Evolutionary conservation across 2,113 vertebrate genomes (phyloP).

Genomic region (Potamarius usumacintae): DNA sequence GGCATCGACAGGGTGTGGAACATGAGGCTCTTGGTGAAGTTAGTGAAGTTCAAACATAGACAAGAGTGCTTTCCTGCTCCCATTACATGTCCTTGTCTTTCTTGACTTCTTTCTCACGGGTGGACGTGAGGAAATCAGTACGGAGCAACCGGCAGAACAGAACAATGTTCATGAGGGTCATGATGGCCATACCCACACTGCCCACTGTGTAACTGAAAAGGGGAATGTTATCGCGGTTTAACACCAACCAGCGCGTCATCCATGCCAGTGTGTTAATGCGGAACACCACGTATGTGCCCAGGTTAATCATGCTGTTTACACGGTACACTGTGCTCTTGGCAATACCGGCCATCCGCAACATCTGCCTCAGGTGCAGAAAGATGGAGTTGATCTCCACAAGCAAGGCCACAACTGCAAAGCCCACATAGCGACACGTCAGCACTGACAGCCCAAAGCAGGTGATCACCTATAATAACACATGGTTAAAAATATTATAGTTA

Average conservation of each 20-base stretch:
- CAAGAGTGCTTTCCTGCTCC: background rate
- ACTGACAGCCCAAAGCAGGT: slow-evolving; percentile 82
- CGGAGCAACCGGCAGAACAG: slow-evolving; percentile 81
- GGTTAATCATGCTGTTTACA: slow-evolving; percentile 83
- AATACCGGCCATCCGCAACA: slow-evolving; percentile 81
- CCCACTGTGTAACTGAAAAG: slow-evolving; percentile 76
- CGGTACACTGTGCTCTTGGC: slow-evolving; percentile 72
- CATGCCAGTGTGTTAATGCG: slow-evolving; percentile 87
- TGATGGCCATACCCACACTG: slow-evolving; percentile 82
- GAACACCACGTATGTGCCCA: slow-evolving; percentile 87
- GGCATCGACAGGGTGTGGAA: background rate
- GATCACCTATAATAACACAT: slow-evolving; percentile 76
- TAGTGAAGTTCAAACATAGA: background rate
- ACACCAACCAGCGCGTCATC: slow-evolving; percentile 89
- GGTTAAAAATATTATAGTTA: background rate
- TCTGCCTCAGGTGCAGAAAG: slow-evolving; percentile 85
- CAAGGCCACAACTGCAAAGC: slow-evolving; percentile 85
- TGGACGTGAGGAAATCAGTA: slow-evolving; percentile 78
- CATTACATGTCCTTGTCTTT: slow-evolving; percentile 62
- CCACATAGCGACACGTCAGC: slow-evolving; percentile 76
- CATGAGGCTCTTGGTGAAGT: background rate
- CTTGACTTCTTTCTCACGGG: slow-evolving; percentile 57
- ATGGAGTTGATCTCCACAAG: slow-evolving; percentile 91
- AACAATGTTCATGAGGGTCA: slow-evolving; percentile 83
- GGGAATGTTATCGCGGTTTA: slow-evolving; percentile 79